These are phyloP conservation scores for Atrina japonica DNA, from an alignment of 2,888 invertebrate species.

Conservation along the genomic window DNA sequence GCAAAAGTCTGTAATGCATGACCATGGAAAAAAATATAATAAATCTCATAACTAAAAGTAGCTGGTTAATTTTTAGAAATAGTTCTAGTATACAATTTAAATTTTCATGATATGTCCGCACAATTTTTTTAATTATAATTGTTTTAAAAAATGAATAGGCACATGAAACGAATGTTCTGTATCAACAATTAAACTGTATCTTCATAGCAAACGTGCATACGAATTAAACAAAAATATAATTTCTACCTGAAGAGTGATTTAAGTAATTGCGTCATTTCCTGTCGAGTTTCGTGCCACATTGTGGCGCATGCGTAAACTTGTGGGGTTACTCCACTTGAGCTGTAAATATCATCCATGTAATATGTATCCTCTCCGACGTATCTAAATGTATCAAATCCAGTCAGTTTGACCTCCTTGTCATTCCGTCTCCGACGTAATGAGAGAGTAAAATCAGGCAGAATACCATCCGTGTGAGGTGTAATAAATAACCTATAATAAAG, in stretches of 20 bases:
- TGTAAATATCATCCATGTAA: constrained; percentile 52
- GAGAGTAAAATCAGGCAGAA: constrained; percentile 97
- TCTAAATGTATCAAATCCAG: constrained; percentile 64
- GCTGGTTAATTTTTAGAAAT: neutral
- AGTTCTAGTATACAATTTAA: neutral
- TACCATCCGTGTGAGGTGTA: constrained; percentile 86
- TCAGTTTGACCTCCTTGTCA: constrained; percentile 84
- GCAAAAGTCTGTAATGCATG: no score
- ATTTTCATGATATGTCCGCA: neutral
- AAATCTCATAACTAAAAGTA: no score
- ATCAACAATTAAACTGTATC: no score
- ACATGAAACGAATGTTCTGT: neutral
- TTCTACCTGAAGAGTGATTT: constrained; percentile 86
- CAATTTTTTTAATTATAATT: neutral
- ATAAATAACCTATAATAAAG: constrained; percentile 62
- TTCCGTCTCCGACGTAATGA: constrained; percentile 94
- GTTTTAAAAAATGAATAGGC: neutral
- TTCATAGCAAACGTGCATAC: no score
- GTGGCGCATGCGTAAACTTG: constrained; percentile 96
- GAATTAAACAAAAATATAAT: no score
- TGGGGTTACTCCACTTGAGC: constrained; percentile 56
- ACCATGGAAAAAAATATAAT: no score
- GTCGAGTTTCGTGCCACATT: constrained; percentile 99
- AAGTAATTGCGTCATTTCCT: constrained; percentile 86
- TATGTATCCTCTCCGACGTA: constrained; percentile 64